Evolutionary conservation across 2,113 vertebrate species (phyloP).

Genomic region (Saguinus midas): DNA sequence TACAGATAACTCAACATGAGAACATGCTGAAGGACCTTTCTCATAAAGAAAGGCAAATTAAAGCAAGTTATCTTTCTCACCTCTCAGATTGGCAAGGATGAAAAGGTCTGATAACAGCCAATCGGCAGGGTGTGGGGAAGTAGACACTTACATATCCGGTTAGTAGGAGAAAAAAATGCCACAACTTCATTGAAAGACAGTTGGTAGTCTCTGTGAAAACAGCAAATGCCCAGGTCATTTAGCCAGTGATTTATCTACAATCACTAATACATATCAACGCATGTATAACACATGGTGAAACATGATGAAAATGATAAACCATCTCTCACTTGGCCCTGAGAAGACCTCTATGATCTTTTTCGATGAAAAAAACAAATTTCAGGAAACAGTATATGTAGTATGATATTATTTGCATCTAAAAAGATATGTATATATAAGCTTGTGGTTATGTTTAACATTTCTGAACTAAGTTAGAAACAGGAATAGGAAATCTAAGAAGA

Average conservation of each 20-base stretch:
- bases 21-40: neutral
- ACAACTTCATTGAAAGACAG: neutral
- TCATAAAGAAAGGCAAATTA: slow-evolving; percentile 13
- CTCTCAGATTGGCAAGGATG: slow-evolving; percentile 57
- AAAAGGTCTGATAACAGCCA: slow-evolving; percentile 33
- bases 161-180: neutral
- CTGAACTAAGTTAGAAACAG: neutral
- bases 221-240: neutral
- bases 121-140: slow-evolving; percentile 44
- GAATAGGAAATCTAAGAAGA: neutral
- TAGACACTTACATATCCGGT: slow-evolving; percentile 24
- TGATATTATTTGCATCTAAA: neutral
- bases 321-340: neutral
- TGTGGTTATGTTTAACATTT: neutral
- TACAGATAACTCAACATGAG: neutral
- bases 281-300: fast-evolving
- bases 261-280: fast-evolving
- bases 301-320: fast-evolving
- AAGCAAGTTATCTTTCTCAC: neutral
- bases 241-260: neutral
- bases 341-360: neutral
- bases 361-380: neutral
- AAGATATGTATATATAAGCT: neutral
- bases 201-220: neutral
- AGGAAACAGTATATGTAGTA: neutral